Evolutionary conservation across 2,113 vertebrate species (phyloP), one percentile per base, ranked within the genome.

Genomic region (Microcebus jonahi): DNA sequence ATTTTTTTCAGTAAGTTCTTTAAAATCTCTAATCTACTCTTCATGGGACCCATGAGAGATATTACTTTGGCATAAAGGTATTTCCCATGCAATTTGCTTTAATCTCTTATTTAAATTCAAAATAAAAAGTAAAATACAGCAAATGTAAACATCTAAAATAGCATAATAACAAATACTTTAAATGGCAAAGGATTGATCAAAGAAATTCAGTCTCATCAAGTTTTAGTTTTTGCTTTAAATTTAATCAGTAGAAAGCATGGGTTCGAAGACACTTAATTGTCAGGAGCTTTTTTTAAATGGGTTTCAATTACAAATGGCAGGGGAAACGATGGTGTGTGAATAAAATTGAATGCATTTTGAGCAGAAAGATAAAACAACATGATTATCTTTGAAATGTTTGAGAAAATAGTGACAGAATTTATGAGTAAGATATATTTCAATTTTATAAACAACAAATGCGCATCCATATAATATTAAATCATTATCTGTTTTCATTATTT

Each of bases 181-280:
- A 39, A 3, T 8, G 29, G 20, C 34, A 80, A 88, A 70, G 4
- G 27, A 27, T 48, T 36, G n/a, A 55, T 59, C 36, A 94, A 85
- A 94, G 71, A 70, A 95, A 75, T 80, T 83, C n/a, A 42, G 1
- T 93, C n/a, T 75, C 61, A 65, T 20, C 6, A 91, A 89, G 34
- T 88, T 86, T 85, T 79, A 70, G 17, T 61, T 86, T 85, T 55
- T 65, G 15, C 17, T 29, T 75, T 91, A 91, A 97, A 55, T 98
- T 83, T 73, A 80, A 84, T 31, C 45, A 92, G 87, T 18, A 68
- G 77, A 91, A 88, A 83, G 7, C 23, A n/a, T 67, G 48, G 11
- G 31, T 94, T 90, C 68, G 65, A 88, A 92, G 87, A 53, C 14
- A 88, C 14, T 80, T 25, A 95, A 68, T 94, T 92, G 91, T 39